These are phyloP conservation scores for Gopherus flavomarginatus DNA, from an alignment of 2,113 vertebrate species.

Conservation along the genomic window DNA sequence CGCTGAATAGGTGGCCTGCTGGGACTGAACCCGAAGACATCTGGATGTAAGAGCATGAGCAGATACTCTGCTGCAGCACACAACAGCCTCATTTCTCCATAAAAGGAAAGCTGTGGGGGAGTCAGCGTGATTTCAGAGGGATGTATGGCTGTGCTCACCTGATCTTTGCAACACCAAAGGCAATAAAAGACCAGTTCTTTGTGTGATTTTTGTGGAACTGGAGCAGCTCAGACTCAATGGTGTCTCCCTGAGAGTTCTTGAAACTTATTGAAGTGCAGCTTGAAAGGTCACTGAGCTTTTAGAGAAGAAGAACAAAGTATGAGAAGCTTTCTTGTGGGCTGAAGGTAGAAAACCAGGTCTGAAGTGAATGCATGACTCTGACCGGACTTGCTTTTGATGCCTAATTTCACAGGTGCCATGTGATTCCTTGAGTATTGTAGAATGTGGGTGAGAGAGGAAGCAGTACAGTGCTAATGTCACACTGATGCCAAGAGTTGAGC, in stretches of 20 bases:
- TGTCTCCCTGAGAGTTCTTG: slow-evolving; percentile 17
- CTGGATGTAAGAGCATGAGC: too few relatives aligned
- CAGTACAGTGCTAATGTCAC: neutral
- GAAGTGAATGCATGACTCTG: neutral
- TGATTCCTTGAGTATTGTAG: neutral
- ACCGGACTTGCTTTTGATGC: neutral
- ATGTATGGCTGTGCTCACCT: slow-evolving; percentile 2
- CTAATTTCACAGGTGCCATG: neutral
- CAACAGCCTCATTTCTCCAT: neutral
- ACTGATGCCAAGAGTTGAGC: neutral
- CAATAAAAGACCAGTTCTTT: slow-evolving; percentile 28
- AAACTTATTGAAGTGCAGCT: neutral
- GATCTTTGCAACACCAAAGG: slow-evolving; percentile 27
- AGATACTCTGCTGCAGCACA: neutral
- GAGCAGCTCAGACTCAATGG: neutral
- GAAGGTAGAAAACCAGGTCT: slow-evolving; percentile 16
- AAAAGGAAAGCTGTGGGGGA: neutral
- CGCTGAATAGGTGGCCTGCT: neutral
- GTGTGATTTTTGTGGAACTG: neutral
- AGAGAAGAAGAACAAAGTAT: slow-evolving; percentile 17
- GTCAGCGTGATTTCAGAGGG: neutral
- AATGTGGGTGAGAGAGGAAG: neutral
- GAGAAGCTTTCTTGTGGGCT: slow-evolving; percentile 24
- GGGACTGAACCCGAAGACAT: neutral
- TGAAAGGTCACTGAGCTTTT: slow-evolving; percentile 27